These are phyloP conservation scores for Myrmecophaga tridactyla DNA, from an alignment of 2,113 vertebrate species.

Conservation along the genomic window DNA sequence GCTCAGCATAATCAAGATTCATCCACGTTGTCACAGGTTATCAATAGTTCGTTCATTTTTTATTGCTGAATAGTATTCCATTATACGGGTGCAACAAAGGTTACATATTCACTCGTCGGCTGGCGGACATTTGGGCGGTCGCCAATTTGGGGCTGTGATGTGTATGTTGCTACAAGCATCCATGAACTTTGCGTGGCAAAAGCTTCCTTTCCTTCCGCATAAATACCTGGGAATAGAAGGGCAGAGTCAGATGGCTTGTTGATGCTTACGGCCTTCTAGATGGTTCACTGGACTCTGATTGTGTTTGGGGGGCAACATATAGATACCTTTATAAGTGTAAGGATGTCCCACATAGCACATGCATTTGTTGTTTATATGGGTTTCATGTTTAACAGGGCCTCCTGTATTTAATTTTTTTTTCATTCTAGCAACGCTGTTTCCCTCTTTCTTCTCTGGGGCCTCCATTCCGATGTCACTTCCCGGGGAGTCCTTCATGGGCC, in stretches of 20 bases:
- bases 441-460: background rate
- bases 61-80: no score
- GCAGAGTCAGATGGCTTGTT: background rate
- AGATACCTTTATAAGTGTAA: background rate
- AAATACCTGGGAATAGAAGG: no score
- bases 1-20: background rate
- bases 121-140: background rate
- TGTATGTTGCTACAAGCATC: background rate
- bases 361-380: background rate
- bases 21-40: background rate
- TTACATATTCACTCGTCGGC: background rate
- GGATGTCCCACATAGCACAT: background rate
- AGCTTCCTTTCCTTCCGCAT: background rate
- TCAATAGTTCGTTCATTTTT: background rate
- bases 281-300: background rate
- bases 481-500: background rate
- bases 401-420: background rate
- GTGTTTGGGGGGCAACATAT: background rate
- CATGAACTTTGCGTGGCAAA: background rate
- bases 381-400: background rate
- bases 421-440: background rate
- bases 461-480: background rate
- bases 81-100: background rate
- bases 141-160: background rate
- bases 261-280: background rate